A percentile compares a stretch with the other conserved stretches of the same genome.
Evolutionary conservation across 2,113 vertebrate species (phyloP).

Genomic region (Aramus guarauna): DNA sequence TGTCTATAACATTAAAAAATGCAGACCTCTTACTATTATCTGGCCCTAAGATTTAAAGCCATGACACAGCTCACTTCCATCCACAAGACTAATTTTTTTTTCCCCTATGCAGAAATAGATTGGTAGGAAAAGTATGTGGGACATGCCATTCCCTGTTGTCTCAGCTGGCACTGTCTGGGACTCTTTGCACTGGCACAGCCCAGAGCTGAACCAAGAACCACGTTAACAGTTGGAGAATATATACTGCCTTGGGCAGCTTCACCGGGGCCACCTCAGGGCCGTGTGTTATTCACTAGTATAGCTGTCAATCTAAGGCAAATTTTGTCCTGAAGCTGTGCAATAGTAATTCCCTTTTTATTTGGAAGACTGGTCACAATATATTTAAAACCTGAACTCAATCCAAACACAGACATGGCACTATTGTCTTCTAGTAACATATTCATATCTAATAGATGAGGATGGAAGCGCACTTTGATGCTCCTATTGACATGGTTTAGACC

Average conservation of each 20-base stretch:
- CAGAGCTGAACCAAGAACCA: neutral
- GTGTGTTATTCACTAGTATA: neutral
- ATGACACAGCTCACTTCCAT: neutral
- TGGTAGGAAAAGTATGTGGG: neutral
- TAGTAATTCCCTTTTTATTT: neutral
- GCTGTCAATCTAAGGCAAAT: neutral
- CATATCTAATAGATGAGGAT: neutral
- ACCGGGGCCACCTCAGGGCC: too few species aligned
- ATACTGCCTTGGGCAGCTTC: neutral
- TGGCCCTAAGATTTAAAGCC: neutral
- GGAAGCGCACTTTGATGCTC: neutral
- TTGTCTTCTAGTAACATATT: neutral
- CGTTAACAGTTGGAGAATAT: too few species aligned
- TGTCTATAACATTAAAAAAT: neutral
- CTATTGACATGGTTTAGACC: too few species aligned
- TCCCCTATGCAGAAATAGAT: neutral
- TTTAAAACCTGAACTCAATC: neutral
- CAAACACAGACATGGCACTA: neutral
- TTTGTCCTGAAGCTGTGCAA: neutral
- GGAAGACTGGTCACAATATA: neutral
- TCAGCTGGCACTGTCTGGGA: neutral
- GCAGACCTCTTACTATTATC: neutral
- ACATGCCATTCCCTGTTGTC: neutral
- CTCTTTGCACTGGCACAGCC: neutral
- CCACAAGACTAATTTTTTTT: neutral